Evolutionary conservation across 2,797 vertebrate species (phyloP).

Genomic region (Simalia tracyae): DNA sequence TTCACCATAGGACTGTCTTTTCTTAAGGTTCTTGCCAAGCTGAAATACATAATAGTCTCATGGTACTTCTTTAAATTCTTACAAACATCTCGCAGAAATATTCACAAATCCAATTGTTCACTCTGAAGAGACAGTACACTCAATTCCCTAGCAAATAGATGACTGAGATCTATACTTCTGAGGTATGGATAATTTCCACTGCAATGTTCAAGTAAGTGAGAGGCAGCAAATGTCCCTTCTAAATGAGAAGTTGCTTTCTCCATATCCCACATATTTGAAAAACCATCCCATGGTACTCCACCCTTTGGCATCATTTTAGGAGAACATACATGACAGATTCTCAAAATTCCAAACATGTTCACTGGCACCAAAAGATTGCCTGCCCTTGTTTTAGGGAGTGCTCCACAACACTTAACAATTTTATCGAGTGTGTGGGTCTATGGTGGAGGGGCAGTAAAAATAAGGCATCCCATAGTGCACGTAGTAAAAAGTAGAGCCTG

Average conservation of each 20-base stretch:
- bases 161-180: neutral
- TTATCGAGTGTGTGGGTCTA: neutral
- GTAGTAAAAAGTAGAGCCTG: neutral
- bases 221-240: neutral
- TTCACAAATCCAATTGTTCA: neutral
- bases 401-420: neutral
- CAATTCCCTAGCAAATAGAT: neutral
- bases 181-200: neutral
- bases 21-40: neutral
- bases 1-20: neutral
- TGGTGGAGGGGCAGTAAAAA: neutral
- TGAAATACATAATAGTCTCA: neutral
- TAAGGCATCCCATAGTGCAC: neutral
- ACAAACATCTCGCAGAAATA: neutral
- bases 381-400: neutral
- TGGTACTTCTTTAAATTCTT: neutral
- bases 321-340: neutral
- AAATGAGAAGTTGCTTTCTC: neutral
- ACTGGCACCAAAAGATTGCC: neutral
- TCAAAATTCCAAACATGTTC: neutral
- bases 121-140: neutral
- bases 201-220: neutral
- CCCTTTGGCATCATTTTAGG: neutral
- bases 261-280: neutral
- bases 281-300: neutral